phyloP scores from a whole-genome alignment of 2,888 invertebrate species.

The Callinectes sapidus region DNA sequence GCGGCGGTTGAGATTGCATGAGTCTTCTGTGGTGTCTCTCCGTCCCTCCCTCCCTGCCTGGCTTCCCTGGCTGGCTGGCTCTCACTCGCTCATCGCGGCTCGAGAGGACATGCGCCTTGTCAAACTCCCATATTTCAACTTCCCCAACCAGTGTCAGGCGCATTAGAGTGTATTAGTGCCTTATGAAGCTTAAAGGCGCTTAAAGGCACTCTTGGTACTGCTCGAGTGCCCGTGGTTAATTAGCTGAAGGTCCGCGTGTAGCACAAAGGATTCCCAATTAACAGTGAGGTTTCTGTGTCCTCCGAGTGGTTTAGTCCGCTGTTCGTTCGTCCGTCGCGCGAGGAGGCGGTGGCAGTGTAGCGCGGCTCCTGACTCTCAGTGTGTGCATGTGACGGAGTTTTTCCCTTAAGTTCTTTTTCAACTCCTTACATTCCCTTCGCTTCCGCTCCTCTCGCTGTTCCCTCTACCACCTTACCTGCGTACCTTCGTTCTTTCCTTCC shows the following conservation, averaged over 20 bases:
- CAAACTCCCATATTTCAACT: background rate
- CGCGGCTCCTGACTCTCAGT: background rate
- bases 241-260: background rate
- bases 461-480: background rate
- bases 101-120: background rate
- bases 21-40: background rate
- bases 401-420: background rate
- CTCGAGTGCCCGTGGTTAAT: background rate
- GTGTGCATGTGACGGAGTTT: background rate
- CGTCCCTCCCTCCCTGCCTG: background rate
- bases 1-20: conserved; percentile 26
- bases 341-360: background rate
- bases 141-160: background rate
- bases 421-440: background rate
- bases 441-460: background rate
- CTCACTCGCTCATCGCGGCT: background rate
- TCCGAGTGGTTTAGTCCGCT: background rate
- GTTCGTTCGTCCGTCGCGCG: background rate
- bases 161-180: background rate
- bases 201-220: background rate
- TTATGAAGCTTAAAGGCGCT: background rate
- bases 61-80: background rate
- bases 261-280: background rate
- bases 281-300: background rate
- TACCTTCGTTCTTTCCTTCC: background rate